Percentiles rank a stretch among this genome's conserved stretches.
Conservation (phyloP, 2,888 invertebrate genomes). For the Synergus itoensis region DNA sequence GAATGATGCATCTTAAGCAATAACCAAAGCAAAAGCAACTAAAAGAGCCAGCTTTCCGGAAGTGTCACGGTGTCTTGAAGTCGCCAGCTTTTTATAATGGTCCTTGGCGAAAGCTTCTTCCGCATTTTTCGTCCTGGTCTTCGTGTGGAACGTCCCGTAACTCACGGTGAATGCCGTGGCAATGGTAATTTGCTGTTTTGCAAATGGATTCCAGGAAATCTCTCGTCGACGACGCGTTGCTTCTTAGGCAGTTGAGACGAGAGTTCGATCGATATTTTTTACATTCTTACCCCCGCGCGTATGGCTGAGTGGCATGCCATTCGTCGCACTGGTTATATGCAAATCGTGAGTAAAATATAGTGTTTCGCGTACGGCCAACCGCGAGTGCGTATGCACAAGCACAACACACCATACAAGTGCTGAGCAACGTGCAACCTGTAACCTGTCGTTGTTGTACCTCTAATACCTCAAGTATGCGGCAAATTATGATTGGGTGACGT, state of each 20-base stretch:
- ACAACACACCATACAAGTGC: background rate
- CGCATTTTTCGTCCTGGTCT: constrained; percentile 44
- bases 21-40: background rate
- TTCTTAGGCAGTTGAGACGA: constrained; percentile 50
- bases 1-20: constrained; percentile 16
- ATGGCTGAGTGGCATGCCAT: constrained; percentile 39
- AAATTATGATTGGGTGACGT: background rate
- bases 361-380: constrained; percentile 35
- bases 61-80: background rate
- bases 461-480: background rate
- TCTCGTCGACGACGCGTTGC: constrained; percentile 48
- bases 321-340: constrained; percentile 58
- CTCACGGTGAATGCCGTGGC: constrained; percentile 43
- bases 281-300: constrained; percentile 44
- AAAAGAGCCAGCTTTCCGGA: constrained; percentile 27
- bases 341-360: constrained; percentile 56
- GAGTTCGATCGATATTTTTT: constrained; percentile 59
- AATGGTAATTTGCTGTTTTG: constrained; percentile 61
- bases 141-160: constrained; percentile 48
- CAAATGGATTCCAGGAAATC: constrained; percentile 61
- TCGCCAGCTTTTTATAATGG: constrained; percentile 44
- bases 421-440: background rate
- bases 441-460: background rate
- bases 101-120: constrained; percentile 32
- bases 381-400: background rate